Conservation (phyloP, 2,888 invertebrate genomes). For the Biston stratarius region DNA sequence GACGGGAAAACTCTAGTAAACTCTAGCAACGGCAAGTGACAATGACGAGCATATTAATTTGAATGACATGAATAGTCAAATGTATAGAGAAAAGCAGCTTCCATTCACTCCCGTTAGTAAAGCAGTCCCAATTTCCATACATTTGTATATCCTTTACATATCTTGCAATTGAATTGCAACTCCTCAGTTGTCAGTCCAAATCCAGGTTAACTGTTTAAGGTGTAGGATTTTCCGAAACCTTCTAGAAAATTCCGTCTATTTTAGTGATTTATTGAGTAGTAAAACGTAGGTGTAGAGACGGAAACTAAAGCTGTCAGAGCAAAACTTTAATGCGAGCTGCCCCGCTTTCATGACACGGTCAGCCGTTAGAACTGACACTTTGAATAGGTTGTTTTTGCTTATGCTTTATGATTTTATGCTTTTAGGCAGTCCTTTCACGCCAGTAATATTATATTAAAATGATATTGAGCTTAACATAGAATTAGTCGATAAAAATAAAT, state of each 20-base stretch:
- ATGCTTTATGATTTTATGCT: not conserved
- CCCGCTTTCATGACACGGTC: constrained; percentile 18
- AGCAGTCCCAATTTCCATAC: too few species aligned
- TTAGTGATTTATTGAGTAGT: not conserved
- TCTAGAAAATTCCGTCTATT: constrained; percentile 2
- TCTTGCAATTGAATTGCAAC: too few species aligned
- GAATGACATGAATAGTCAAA: too few species aligned
- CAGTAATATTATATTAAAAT: not conserved
- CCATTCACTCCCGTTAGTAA: too few species aligned
- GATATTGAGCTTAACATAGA: not conserved
- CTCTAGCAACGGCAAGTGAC: too few species aligned
- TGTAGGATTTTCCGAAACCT: not conserved
- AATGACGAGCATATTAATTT: too few species aligned
- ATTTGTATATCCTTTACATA: too few species aligned
- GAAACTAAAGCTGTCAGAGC: constrained; percentile 16
- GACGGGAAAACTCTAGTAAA: too few species aligned
- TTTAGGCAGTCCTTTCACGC: not conserved
- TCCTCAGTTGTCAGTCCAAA: too few species aligned
- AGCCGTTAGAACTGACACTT: constrained; percentile 5
- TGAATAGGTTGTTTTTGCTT: constrained; percentile 4
- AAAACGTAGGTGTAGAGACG: not conserved
- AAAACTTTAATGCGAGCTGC: constrained; percentile 20
- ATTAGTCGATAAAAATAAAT: not conserved
- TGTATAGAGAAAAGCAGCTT: too few species aligned
- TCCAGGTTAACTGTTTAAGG: too few species aligned